A percentile compares a stretch with the other conserved stretches of the same genome.
Conservation (phyloP, 2,797 vertebrate genomes). For the Melanotaenia pygmaea region DNA sequence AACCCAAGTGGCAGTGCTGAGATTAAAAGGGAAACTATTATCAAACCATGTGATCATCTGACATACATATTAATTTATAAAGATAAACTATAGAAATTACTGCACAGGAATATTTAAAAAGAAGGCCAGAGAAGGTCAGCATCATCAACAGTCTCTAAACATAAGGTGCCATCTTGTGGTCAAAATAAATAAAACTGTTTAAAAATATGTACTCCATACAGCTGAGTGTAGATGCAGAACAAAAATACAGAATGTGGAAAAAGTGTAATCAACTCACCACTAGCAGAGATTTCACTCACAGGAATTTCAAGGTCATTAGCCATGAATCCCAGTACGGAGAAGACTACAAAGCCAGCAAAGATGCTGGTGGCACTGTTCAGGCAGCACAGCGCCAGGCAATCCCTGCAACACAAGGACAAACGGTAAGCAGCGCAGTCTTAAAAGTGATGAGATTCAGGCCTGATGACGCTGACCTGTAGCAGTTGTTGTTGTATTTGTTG, state of each 20-base stretch:
- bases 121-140: background rate
- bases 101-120: background rate
- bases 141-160: conserved; percentile 8
- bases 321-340: conserved; percentile 93
- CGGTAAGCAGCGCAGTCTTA: background rate
- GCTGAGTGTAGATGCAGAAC: background rate
- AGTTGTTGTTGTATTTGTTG: conserved; percentile 94
- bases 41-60: background rate
- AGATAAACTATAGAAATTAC: background rate
- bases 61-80: background rate
- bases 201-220: background rate
- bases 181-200: background rate
- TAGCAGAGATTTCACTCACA: conserved; percentile 76
- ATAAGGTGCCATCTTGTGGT: conserved; percentile 70
- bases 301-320: conserved; percentile 75
- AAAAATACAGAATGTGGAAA: background rate
- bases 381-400: conserved; percentile 88
- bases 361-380: conserved; percentile 91
- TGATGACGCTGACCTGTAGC: conserved; percentile 86
- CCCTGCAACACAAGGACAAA: conserved; percentile 75
- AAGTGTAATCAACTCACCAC: conserved; percentile 76
- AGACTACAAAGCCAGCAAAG: conserved; percentile 89
- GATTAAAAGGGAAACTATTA: background rate
- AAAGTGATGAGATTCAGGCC: background rate
- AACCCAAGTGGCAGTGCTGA: background rate